Evolutionary conservation across 2,888 invertebrate species (phyloP).

Genomic region (Carabus problematicus): DNA sequence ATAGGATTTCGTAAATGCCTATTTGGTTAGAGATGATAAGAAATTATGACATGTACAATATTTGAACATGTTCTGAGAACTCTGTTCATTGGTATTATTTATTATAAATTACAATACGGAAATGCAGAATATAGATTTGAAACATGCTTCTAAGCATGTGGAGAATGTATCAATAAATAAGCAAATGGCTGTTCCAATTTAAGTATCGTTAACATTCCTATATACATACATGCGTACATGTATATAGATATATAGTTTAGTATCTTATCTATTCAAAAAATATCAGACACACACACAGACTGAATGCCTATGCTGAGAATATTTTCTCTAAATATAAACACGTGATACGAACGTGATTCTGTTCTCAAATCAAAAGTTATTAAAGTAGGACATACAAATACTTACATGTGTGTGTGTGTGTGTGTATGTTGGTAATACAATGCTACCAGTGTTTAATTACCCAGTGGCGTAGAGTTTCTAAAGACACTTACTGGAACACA

Average conservation of each 20-base stretch:
- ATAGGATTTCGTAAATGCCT: no score
- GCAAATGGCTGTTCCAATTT: no score
- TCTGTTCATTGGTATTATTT: no score
- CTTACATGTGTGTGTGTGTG: background rate
- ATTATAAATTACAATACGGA: no score
- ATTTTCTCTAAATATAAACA: background rate
- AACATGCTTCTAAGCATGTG: no score
- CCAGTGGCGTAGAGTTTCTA: conserved; percentile 19
- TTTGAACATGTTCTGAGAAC: no score
- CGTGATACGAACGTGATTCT: conserved; percentile 18
- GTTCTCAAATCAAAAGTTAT: conserved; percentile 21
- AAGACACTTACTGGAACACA: no score
- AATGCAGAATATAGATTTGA: no score
- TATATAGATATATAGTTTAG: background rate
- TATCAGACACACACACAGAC: background rate
- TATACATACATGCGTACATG: conserved; percentile 13
- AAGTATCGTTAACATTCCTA: no score
- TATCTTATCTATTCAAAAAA: conserved; percentile 21
- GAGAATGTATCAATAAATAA: no score
- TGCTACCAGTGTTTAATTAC: conserved; percentile 12
- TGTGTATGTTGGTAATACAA: background rate
- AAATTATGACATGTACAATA: no score
- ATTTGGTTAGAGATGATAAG: no score
- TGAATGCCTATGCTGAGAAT: background rate
- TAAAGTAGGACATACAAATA: conserved; percentile 26